Evolutionary conservation across 2,888 invertebrate species (phyloP).

Genomic region (Aethes cnicana): DNA sequence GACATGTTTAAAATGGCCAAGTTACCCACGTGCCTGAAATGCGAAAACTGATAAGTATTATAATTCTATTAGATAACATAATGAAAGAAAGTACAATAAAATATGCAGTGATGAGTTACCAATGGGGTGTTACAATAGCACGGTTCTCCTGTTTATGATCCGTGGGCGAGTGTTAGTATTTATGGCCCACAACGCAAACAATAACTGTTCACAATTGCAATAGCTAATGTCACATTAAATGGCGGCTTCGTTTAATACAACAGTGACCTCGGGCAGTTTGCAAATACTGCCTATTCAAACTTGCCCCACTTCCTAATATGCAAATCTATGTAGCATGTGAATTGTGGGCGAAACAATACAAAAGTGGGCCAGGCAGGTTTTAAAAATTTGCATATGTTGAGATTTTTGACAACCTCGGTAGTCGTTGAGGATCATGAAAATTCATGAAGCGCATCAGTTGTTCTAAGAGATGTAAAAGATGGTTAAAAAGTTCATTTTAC

Average conservation of each 20-base stretch:
- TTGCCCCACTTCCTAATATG: conserved; percentile 75
- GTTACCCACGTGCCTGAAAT: conserved; percentile 5
- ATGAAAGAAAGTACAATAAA: conserved; percentile 20
- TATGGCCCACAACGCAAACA: conserved; percentile 19
- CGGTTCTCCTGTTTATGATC: conserved; percentile 20
- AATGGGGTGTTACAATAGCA: conserved; percentile 20
- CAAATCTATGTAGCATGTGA: conserved; percentile 65
- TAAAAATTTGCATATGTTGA: conserved; percentile 50
- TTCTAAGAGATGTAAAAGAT: conserved; percentile 41
- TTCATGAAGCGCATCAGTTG: conserved; percentile 40
- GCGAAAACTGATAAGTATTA: conserved; percentile 6
- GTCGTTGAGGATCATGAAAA: conserved; percentile 40
- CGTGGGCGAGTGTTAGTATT: conserved; percentile 25
- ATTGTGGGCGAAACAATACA: conserved; percentile 68
- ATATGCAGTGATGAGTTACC: conserved; percentile 21
- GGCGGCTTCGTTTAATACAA: conserved; percentile 37
- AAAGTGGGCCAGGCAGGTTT: conserved; percentile 62
- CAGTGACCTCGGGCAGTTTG: conserved; percentile 46
- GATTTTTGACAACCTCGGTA: conserved; percentile 52
- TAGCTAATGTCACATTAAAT: conserved; percentile 35
- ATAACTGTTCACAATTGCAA: conserved; percentile 30
- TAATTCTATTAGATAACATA: conserved; percentile 23
- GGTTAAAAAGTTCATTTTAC: conserved; percentile 14
- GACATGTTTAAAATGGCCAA: conserved; percentile 20
- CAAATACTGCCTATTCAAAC: conserved; percentile 59